phyloP scores from a whole-genome alignment of 2,888 invertebrate genomes.

The Ypsolopha scabrella region DNA sequence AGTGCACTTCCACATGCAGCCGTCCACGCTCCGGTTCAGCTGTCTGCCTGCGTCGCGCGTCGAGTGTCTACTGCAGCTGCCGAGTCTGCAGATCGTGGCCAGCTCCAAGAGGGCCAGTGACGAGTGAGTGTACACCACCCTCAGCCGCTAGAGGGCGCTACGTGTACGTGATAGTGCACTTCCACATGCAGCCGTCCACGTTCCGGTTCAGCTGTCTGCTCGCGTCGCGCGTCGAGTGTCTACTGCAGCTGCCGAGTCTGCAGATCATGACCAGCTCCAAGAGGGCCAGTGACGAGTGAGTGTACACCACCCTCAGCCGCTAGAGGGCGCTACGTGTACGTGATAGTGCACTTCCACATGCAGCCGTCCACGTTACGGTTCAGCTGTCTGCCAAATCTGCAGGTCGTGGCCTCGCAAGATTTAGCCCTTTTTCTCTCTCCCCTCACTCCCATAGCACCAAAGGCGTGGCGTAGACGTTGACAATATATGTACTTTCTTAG shows the following conservation, averaged over 20 bases:
- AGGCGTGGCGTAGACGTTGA: no score
- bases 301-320: conserved; percentile 16
- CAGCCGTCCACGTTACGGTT: conserved; percentile 97
- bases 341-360: conserved; percentile 98
- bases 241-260: conserved; percentile 95
- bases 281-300: conserved; percentile 74
- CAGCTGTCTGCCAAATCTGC: conserved; percentile 96
- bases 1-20: no score
- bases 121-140: no score
- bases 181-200: conserved; percentile 97
- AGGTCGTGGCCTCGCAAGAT: conserved; percentile 94
- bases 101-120: no score
- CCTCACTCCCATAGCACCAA: no score
- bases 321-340: conserved; percentile 77
- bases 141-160: no score
- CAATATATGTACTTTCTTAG: no score
- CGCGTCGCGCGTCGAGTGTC: conserved; percentile 94
- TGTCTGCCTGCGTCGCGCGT: no score
- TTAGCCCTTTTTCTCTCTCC: no score
- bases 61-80: no score
- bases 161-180: conserved; percentile 98
- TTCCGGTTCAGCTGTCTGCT: conserved; percentile 97
- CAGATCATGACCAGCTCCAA: conserved; percentile 98
- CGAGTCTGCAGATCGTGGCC: no score
- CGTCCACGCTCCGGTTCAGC: no score